Percentiles rank a stretch among this genome's conserved stretches.
phyloP scores from a whole-genome alignment of 2,888 invertebrate species.

The Clitarchus hookeri region DNA sequence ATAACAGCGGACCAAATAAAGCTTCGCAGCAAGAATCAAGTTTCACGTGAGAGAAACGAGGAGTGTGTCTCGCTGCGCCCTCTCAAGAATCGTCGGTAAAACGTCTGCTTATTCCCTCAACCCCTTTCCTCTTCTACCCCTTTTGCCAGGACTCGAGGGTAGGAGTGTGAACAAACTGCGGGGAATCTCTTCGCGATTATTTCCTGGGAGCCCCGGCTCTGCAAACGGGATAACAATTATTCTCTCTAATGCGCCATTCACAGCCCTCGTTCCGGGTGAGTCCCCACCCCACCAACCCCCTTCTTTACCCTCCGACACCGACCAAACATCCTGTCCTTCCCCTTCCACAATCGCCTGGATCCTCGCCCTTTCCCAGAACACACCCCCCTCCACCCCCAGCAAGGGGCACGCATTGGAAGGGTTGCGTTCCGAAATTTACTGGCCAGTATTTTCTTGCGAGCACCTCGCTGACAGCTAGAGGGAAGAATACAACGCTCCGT shows the following conservation, averaged over 20 bases:
- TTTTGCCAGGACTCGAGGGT: background rate
- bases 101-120: background rate
- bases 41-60: too few species aligned
- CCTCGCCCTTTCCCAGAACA: background rate
- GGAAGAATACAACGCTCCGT: background rate
- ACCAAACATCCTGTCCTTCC: background rate
- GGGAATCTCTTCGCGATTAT: background rate
- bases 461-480: background rate
- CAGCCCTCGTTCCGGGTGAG: background rate
- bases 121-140: background rate
- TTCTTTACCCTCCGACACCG: background rate
- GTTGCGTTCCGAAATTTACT: constrained; percentile 4
- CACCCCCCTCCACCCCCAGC: background rate
- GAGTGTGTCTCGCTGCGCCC: too few species aligned
- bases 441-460: constrained; percentile 7
- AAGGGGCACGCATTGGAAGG: background rate
- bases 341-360: background rate
- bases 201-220: background rate
- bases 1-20: too few species aligned
- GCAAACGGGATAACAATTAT: constrained; percentile 9
- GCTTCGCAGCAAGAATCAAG: too few species aligned
- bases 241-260: constrained; percentile 14
- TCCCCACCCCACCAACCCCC: background rate
- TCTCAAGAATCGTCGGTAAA: background rate
- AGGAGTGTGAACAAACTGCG: constrained; percentile 5